Conservation (phyloP, 2,888 invertebrate genomes). For the Trachelus iudaicus region DNA sequence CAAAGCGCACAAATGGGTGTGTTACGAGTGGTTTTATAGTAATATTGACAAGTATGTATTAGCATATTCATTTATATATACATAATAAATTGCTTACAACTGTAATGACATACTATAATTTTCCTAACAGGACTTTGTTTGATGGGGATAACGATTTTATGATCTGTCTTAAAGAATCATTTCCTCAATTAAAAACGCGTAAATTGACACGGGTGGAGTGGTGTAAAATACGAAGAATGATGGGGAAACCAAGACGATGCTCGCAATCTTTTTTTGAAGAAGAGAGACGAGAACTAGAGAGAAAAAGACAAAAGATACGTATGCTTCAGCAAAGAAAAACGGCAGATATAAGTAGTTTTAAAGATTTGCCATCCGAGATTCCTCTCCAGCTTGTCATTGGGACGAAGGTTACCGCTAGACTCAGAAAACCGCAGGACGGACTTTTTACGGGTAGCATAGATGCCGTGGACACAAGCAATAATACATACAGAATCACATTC, state of each 20-base stretch:
- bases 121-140: conserved; percentile 80
- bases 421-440: conserved; percentile 94
- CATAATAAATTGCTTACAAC: background rate
- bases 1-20: conserved; percentile 99
- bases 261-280: conserved; percentile 96
- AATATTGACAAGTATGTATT: conserved; percentile 85
- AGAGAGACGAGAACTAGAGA: conserved; percentile 89
- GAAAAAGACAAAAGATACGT: conserved; percentile 91
- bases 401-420: conserved; percentile 90
- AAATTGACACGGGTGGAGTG: conserved; percentile 91
- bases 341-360: conserved; percentile 77
- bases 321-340: conserved; percentile 92
- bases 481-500: conserved; percentile 94
- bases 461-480: conserved; percentile 94
- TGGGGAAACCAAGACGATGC: conserved; percentile 97
- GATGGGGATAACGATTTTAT: conserved; percentile 97
- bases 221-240: conserved; percentile 93
- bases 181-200: conserved; percentile 89
- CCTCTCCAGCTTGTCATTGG: conserved; percentile 95
- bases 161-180: conserved; percentile 91
- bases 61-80: background rate
- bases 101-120: background rate
- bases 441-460: conserved; percentile 94
- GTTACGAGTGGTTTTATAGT: conserved; percentile 99
- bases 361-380: conserved; percentile 94